Conservation (phyloP, 2,113 vertebrate genomes). For the Vulpes lagopus region DNA sequence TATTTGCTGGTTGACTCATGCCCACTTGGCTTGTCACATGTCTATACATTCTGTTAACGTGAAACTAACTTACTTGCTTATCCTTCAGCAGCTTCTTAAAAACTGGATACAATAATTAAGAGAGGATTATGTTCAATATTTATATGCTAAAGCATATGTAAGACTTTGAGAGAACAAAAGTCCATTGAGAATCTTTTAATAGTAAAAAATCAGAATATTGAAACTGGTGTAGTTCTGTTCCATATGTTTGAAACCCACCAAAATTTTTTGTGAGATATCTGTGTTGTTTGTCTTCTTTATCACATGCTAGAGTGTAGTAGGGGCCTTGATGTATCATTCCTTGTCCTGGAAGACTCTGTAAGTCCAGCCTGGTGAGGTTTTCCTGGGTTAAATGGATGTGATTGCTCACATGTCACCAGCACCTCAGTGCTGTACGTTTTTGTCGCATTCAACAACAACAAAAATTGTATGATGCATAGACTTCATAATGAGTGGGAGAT, state of each 20-base stretch:
- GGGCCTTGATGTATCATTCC: neutral
- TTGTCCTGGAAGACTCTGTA: neutral
- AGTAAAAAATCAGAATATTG: neutral
- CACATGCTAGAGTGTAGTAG: conserved; percentile 15
- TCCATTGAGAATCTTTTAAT: neutral
- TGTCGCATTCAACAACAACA: neutral
- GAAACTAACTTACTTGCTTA: neutral
- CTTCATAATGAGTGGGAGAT: neutral
- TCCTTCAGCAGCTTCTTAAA: neutral
- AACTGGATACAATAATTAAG: neutral
- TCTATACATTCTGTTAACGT: neutral
- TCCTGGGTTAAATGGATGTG: neutral
- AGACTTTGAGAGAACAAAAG: neutral
- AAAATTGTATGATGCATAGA: neutral
- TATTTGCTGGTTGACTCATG: neutral
- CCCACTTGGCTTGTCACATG: neutral
- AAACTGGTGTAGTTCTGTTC: neutral
- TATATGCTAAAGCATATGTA: neutral
- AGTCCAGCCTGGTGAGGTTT: conserved; percentile 46
- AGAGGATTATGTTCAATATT: neutral
- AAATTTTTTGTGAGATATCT: neutral
- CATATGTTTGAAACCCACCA: neutral
- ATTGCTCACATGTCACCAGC: neutral
- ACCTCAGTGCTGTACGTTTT: neutral
- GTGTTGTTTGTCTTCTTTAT: neutral